These are phyloP conservation scores for Solenopsis fugax DNA, from an alignment of 1,140 invertebrate genomes.

Conservation along the genomic window DNA sequence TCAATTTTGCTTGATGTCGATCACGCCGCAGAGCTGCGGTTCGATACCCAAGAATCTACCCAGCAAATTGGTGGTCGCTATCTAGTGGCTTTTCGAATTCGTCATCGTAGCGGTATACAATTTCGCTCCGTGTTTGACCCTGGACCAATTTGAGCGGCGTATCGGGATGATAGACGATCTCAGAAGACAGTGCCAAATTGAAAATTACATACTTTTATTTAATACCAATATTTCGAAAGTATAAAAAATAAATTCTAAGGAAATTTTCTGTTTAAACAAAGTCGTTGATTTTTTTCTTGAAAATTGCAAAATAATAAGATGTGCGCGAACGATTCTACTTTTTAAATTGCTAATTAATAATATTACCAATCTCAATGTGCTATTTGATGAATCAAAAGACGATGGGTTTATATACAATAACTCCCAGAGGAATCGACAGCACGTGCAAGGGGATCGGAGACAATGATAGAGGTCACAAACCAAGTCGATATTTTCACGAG, in stretches of 20 bases:
- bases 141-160: conserved; percentile 94
- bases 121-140: conserved; percentile 96
- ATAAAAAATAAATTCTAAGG: conserved; percentile 91
- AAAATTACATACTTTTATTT: conserved; percentile 87
- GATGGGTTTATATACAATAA: conserved; percentile 2
- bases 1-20: conserved; percentile 98
- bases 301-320: not conserved
- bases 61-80: conserved; percentile 95
- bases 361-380: not conserved
- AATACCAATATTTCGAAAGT: conserved; percentile 79
- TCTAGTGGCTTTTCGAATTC: conserved; percentile 98
- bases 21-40: conserved; percentile 97
- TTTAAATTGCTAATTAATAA: not conserved
- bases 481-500: conserved; percentile 29
- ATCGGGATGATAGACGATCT: conserved; percentile 96
- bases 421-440: conserved; percentile 12
- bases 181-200: conserved; percentile 96
- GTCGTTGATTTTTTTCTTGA: not conserved
- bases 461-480: conserved; percentile 6
- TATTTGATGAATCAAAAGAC: conserved; percentile 1
- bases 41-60: conserved; percentile 97
- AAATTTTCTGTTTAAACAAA: conserved; percentile 94
- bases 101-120: conserved; percentile 98
- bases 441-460: not conserved
- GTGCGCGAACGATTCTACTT: not conserved